Percentiles rank a stretch among this genome's conserved stretches.
phyloP scores from a whole-genome alignment of 2,888 invertebrate genomes.

The Conops quadrifasciatus region DNA sequence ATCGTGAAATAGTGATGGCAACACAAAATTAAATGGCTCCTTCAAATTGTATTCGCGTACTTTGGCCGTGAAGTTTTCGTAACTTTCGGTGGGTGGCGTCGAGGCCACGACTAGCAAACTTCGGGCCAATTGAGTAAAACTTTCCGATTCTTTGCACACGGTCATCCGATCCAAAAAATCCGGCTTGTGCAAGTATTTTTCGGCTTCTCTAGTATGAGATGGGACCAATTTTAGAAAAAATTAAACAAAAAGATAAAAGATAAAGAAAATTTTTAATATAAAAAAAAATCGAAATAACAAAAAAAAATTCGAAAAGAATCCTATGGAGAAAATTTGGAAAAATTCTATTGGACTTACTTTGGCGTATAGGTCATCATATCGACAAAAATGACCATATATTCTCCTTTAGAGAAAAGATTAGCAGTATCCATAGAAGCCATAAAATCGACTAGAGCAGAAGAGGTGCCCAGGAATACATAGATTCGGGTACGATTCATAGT shows the following conservation, averaged over 20 bases:
- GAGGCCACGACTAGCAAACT: conserved; percentile 90
- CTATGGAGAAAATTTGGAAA: neutral
- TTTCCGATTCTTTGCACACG: conserved; percentile 69
- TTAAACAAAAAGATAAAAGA: neutral
- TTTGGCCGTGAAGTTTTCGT: conserved; percentile 79
- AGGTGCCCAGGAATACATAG: conserved; percentile 91
- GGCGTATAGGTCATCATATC: conserved; percentile 89
- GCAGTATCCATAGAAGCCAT: conserved; percentile 91
- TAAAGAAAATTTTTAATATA: neutral
- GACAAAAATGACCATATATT: conserved; percentile 94
- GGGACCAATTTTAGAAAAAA: neutral
- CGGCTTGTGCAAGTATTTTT: conserved; percentile 80
- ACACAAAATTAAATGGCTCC: conserved; percentile 82
- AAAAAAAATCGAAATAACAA: neutral
- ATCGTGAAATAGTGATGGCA: conserved; percentile 70
- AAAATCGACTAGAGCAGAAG: conserved; percentile 86
- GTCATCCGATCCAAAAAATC: conserved; percentile 69
- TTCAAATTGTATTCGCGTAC: conserved; percentile 81
- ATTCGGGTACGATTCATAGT: conserved; percentile 90
- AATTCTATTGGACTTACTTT: conserved; percentile 64
- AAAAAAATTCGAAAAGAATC: neutral
- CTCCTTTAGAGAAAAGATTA: conserved; percentile 87
- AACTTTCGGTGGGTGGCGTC: conserved; percentile 79
- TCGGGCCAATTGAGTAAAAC: conserved; percentile 73
- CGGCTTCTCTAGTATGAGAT: conserved; percentile 69